These are phyloP conservation scores for Macrocentrus cingulum DNA, from an alignment of 1,140 invertebrate genomes.

Conservation along the genomic window DNA sequence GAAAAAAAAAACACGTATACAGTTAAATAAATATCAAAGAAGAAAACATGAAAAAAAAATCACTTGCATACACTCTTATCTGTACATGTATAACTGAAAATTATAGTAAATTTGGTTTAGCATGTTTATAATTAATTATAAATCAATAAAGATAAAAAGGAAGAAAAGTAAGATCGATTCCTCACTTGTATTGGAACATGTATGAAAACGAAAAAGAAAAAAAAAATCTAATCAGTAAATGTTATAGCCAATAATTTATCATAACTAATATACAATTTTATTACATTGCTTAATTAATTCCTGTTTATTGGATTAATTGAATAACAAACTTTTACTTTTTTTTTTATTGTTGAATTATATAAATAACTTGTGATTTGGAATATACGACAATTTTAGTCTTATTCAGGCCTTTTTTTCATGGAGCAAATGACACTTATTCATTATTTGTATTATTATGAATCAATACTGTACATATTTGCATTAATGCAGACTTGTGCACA, in stretches of 20 bases:
- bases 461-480: too few species aligned
- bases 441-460: too few species aligned
- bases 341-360: neutral
- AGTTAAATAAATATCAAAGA: conserved; percentile 16
- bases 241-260: conserved; percentile 17
- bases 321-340: neutral
- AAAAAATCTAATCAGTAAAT: too few species aligned
- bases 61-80: conserved; percentile 14
- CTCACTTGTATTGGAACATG: conserved; percentile 12
- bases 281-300: conserved; percentile 13
- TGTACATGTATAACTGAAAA: conserved; percentile 14
- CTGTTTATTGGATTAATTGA: conserved; percentile 10
- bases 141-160: neutral
- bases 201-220: too few species aligned
- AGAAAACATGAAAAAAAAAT: conserved; percentile 10
- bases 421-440: too few species aligned
- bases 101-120: conserved; percentile 22
- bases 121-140: conserved; percentile 16
- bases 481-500: neutral
- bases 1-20: conserved; percentile 7
- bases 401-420: too few species aligned
- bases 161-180: too few species aligned
- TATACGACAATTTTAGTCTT: too few species aligned
- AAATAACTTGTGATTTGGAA: conserved; percentile 10
- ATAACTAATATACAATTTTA: conserved; percentile 12